phyloP scores from a whole-genome alignment of 1,140 invertebrate species.

The Orchestia grillus region DNA sequence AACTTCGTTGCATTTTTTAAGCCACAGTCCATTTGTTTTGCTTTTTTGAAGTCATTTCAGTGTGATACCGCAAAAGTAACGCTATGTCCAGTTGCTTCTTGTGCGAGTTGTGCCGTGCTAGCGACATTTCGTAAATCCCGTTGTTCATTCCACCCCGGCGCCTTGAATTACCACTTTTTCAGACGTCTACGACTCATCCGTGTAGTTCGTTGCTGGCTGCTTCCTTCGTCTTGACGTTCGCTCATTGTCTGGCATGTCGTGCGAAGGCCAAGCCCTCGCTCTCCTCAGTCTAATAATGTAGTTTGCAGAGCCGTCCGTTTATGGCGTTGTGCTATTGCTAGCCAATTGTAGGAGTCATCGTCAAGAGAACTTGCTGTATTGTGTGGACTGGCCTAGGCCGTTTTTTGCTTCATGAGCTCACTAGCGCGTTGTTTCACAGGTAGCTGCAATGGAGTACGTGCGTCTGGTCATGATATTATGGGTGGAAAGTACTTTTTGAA shows the following conservation, averaged over 20 bases:
- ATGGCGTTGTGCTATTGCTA: neutral
- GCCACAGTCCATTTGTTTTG: too few relatives aligned
- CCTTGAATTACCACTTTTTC: neutral
- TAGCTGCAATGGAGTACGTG: too few relatives aligned
- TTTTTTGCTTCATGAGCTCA: neutral
- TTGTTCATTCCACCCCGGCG: neutral
- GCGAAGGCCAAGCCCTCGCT: neutral
- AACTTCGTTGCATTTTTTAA: too few relatives aligned
- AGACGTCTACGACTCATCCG: neutral
- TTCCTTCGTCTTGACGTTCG: neutral
- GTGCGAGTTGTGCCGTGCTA: neutral
- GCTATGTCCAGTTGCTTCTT: neutral
- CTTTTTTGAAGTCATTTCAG: too few relatives aligned
- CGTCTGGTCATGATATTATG: too few relatives aligned
- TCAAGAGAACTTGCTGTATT: neutral
- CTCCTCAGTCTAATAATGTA: neutral
- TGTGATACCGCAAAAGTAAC: neutral
- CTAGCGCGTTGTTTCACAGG: too few relatives aligned
- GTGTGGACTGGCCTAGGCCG: neutral
- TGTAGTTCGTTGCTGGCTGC: neutral
- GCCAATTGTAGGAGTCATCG: neutral
- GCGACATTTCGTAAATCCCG: neutral
- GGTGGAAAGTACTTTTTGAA: too few relatives aligned
- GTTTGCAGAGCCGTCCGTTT: neutral
- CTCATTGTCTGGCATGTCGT: neutral